These are phyloP conservation scores for Etheostoma spectabile DNA, from an alignment of 2,113 vertebrate genomes.

Conservation along the genomic window DNA sequence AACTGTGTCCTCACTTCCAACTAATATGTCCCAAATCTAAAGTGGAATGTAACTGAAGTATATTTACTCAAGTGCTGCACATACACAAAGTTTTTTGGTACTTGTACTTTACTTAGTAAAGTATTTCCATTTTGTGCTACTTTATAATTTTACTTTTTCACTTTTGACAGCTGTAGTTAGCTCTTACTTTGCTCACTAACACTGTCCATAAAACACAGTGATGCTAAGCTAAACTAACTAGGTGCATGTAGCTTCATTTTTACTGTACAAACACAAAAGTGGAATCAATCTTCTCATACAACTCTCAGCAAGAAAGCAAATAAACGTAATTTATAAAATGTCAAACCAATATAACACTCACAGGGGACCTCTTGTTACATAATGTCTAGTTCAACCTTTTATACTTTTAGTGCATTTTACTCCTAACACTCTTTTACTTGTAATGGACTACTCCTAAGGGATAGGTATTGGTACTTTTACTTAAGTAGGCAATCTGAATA, in stretches of 20 bases:
- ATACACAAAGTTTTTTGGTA: neutral
- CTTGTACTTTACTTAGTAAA: neutral
- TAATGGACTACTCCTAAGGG: neutral
- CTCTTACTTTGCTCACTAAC: neutral
- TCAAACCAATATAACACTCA: neutral
- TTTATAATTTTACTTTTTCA: too few species aligned
- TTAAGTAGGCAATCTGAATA: neutral
- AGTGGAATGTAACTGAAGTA: neutral
- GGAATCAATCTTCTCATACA: too few species aligned
- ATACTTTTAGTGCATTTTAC: too few species aligned
- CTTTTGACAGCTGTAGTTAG: neutral
- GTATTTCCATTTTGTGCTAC: too few species aligned
- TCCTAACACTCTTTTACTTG: neutral
- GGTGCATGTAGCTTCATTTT: too few species aligned
- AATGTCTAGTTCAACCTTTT: too few species aligned
- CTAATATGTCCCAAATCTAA: neutral
- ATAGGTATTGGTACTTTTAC: neutral
- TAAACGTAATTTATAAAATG: too few species aligned
- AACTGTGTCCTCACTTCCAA: neutral
- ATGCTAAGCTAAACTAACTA: neutral
- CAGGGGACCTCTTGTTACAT: neutral
- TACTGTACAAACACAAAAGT: too few species aligned
- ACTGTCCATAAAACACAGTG: neutral
- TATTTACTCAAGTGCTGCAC: neutral
- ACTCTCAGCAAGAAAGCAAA: too few species aligned